phyloP scores from a whole-genome alignment of 2,888 invertebrate species.

The Diachrysia chrysitis region DNA sequence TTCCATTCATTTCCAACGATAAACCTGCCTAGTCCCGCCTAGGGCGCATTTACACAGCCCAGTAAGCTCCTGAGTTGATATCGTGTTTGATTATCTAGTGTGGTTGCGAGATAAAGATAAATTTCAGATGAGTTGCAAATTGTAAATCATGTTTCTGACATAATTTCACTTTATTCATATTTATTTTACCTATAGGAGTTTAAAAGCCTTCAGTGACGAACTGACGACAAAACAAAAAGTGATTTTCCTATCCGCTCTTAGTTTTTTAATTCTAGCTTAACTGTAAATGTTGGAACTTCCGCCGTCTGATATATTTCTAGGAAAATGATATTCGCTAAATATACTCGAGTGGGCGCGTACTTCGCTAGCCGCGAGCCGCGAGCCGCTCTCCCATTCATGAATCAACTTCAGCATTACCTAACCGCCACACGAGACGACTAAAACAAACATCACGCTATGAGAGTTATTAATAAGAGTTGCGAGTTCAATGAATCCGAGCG shows the following conservation, averaged over 20 bases:
- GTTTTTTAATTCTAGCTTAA: constrained; percentile 47
- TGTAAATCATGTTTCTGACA: constrained; percentile 3
- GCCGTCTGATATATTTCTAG: constrained; percentile 82
- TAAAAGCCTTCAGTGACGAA: not conserved
- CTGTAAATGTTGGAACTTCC: constrained; percentile 79
- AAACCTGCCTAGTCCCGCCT: constrained; percentile 74
- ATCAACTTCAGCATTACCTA: constrained; percentile 88
- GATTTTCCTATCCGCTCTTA: constrained; percentile 23
- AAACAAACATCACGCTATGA: constrained; percentile 83
- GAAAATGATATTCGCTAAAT: constrained; percentile 86
- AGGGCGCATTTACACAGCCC: constrained; percentile 67
- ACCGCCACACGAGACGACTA: constrained; percentile 79
- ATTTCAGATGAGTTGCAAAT: constrained; percentile 24
- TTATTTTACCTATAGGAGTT: no score
- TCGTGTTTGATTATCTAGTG: constrained; percentile 69
- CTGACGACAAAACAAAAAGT: not conserved
- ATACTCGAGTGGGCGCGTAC: constrained; percentile 77
- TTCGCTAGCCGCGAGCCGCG: constrained; percentile 70
- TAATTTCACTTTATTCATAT: not conserved
- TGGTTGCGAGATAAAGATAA: constrained; percentile 17
- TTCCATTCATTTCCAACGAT: constrained; percentile 86
- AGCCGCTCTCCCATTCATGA: constrained; percentile 87
- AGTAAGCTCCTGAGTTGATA: constrained; percentile 70
- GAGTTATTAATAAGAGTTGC: constrained; percentile 87
- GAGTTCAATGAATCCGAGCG: constrained; percentile 86